Conservation (phyloP, 2,797 vertebrate species). For the Onychomys leucogaster region DNA sequence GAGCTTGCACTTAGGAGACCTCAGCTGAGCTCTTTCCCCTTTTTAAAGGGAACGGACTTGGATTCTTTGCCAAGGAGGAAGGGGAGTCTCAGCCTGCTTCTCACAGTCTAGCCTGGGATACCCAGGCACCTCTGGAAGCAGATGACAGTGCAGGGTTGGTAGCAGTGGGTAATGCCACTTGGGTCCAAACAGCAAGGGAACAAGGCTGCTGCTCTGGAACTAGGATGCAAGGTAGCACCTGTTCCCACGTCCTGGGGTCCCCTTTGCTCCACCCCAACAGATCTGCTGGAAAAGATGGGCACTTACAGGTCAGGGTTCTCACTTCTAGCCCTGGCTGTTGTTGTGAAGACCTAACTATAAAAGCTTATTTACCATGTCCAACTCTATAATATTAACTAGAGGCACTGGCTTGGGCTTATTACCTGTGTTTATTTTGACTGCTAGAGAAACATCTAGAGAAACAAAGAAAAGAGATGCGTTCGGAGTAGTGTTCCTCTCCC, state of each 20-base stretch:
- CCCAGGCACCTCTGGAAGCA: background rate
- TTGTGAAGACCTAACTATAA: background rate
- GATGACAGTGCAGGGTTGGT: background rate
- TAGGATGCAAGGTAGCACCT: background rate
- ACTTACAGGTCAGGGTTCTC: background rate
- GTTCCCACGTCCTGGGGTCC: background rate
- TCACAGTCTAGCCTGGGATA: background rate
- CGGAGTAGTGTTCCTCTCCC: background rate
- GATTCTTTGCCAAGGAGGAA: background rate
- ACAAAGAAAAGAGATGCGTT: background rate
- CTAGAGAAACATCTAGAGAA: background rate
- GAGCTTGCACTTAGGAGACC: background rate
- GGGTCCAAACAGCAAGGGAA: background rate
- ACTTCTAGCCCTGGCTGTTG: background rate
- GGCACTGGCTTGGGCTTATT: background rate
- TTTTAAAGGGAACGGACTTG: slow-evolving; percentile 40
- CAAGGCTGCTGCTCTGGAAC: background rate
- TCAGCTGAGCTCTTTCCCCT: background rate
- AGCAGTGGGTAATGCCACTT: background rate
- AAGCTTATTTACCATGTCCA: background rate
- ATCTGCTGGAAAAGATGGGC: background rate
- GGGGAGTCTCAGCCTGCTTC: background rate
- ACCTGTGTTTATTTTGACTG: slow-evolving; percentile 24
- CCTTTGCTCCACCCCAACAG: background rate
- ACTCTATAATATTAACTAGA: background rate